Conservation (phyloP, 2,888 invertebrate genomes). For the Melikaiella ostensackeni region DNA sequence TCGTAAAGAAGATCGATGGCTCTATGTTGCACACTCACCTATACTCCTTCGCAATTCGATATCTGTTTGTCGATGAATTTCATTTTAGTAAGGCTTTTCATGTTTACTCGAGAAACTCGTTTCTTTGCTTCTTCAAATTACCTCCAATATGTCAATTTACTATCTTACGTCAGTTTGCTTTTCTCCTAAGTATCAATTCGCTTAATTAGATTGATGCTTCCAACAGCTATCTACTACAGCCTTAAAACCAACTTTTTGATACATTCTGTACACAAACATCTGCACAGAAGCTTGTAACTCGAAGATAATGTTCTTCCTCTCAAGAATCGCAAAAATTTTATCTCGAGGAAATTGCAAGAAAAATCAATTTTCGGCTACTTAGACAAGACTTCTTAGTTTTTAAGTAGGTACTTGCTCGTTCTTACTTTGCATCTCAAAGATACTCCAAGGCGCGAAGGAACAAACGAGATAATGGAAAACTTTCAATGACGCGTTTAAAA, state of each 20-base stretch:
- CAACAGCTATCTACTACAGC: no score
- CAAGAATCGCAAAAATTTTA: neutral
- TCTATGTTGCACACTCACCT: constrained; percentile 16
- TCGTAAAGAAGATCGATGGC: constrained; percentile 27
- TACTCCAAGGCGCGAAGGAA: constrained; percentile 29
- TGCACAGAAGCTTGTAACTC: no score
- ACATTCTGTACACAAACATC: no score
- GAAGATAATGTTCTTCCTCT: neutral
- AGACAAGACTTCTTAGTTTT: constrained; percentile 9
- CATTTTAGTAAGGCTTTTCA: constrained; percentile 11
- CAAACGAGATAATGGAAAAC: constrained; percentile 33
- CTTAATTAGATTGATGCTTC: constrained; percentile 1
- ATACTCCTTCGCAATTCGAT: constrained; percentile 3
- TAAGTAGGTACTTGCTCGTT: constrained; percentile 9
- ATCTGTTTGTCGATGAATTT: constrained; percentile 26
- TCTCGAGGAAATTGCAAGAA: neutral
- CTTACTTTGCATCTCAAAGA: constrained; percentile 22
- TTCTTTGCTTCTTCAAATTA: constrained; percentile 13
- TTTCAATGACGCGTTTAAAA: constrained; percentile 37
- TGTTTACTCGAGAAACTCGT: neutral
- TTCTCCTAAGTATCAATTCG: neutral
- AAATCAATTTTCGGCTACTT: constrained; percentile 15
- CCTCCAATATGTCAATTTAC: constrained; percentile 6
- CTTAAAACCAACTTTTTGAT: no score
- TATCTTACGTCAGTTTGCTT: neutral